Conservation (phyloP, 2,888 invertebrate species). For the Troides helena region DNA sequence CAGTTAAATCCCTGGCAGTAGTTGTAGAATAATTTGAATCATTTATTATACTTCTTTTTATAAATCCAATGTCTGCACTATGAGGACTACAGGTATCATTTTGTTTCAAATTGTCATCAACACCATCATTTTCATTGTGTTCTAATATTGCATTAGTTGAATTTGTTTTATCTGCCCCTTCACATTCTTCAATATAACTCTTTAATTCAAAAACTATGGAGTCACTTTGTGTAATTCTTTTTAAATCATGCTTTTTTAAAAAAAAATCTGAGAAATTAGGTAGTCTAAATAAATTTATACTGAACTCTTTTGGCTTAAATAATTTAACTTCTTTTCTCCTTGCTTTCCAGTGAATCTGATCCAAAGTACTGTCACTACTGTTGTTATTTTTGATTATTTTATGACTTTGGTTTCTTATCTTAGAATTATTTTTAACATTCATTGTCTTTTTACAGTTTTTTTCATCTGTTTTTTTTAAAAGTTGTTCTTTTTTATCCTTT, state of each 20-base stretch:
- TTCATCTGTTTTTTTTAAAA: conserved; percentile 17
- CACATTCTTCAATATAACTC: background rate
- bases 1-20: conserved; percentile 18
- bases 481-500: conserved; percentile 28
- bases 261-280: conserved; percentile 49
- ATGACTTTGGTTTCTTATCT: background rate
- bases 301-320: conserved; percentile 58
- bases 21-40: conserved; percentile 44
- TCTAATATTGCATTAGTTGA: background rate
- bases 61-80: conserved; percentile 15
- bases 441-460: conserved; percentile 16
- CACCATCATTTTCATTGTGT: background rate
- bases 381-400: background rate
- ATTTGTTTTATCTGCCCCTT: background rate
- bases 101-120: background rate
- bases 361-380: conserved; percentile 38
- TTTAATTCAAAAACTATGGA: conserved; percentile 39
- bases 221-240: conserved; percentile 48
- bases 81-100: background rate
- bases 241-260: conserved; percentile 48
- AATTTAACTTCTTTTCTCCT: conserved; percentile 50
- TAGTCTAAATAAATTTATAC: conserved; percentile 49
- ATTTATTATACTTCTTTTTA: conserved; percentile 41
- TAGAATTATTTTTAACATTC: conserved; percentile 16
- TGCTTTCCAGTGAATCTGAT: conserved; percentile 38